These are phyloP conservation scores for Dendrolimus kikuchii DNA, from an alignment of 1,140 invertebrate genomes.

Conservation along the genomic window DNA sequence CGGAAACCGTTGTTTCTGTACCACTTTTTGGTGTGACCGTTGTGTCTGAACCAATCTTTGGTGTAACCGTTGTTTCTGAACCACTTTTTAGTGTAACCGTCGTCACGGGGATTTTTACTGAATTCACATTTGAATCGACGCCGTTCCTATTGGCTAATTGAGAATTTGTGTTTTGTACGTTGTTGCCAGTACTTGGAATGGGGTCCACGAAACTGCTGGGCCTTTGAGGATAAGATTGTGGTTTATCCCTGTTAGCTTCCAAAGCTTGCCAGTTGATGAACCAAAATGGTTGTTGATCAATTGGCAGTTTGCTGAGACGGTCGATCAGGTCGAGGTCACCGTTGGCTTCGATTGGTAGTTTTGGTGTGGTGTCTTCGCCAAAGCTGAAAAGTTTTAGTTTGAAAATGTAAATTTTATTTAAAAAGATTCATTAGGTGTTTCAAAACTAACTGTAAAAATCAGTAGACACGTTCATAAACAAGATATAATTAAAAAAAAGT, in stretches of 20 bases:
- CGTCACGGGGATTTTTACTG: too few relatives aligned
- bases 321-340: conserved; percentile 65
- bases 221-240: conserved; percentile 45
- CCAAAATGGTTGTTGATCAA: conserved; percentile 73
- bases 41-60: too few relatives aligned
- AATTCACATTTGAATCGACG: not conserved
- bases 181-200: conserved; percentile 3
- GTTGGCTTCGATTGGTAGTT: conserved; percentile 56
- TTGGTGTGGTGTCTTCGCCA: conserved; percentile 34
- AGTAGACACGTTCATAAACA: too few relatives aligned
- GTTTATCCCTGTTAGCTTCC: conserved; percentile 41
- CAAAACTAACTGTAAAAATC: too few relatives aligned
- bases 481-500: too few relatives aligned
- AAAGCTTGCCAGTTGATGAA: conserved; percentile 65
- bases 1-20: too few relatives aligned
- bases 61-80: too few relatives aligned
- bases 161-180: not conserved
- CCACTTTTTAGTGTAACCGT: too few relatives aligned
- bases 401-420: too few relatives aligned
- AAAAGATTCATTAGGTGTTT: too few relatives aligned
- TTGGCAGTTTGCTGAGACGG: conserved; percentile 60
- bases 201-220: conserved; percentile 36
- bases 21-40: too few relatives aligned
- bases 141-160: too few relatives aligned
- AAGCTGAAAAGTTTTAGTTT: conserved; percentile 33